Conservation (phyloP, 2,888 invertebrate genomes). For the Spilosoma lubricipeda region DNA sequence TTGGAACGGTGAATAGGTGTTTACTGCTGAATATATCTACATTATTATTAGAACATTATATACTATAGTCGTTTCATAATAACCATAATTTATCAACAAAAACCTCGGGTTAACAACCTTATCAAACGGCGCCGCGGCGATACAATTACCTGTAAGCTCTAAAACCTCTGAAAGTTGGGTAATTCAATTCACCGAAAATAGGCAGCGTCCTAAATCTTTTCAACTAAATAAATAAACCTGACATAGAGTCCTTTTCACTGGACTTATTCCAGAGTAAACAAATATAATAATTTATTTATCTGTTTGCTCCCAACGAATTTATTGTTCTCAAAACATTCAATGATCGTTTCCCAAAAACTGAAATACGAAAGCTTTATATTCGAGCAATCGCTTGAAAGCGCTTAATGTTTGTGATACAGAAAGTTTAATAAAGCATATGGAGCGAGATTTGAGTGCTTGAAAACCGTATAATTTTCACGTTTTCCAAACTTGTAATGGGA, state of each 20-base stretch:
- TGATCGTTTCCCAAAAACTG: not conserved
- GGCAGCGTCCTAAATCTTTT: not conserved
- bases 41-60: no score
- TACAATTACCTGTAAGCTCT: not conserved
- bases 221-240: not conserved
- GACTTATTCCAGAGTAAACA: not conserved
- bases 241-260: not conserved
- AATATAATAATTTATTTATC: constrained; percentile 8
- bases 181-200: not conserved
- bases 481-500: constrained; percentile 74
- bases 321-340: not conserved
- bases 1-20: no score
- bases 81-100: not conserved
- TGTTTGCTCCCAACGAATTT: not conserved
- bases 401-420: constrained; percentile 44
- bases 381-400: constrained; percentile 1
- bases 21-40: no score
- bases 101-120: not conserved
- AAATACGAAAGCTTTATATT: constrained; percentile 5
- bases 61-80: not conserved
- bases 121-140: not conserved
- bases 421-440: constrained; percentile 55
- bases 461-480: constrained; percentile 71
- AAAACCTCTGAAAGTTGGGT: not conserved
- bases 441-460: constrained; percentile 42